Conservation (phyloP, 2,113 vertebrate genomes). For the Ciconia boyciana region DNA sequence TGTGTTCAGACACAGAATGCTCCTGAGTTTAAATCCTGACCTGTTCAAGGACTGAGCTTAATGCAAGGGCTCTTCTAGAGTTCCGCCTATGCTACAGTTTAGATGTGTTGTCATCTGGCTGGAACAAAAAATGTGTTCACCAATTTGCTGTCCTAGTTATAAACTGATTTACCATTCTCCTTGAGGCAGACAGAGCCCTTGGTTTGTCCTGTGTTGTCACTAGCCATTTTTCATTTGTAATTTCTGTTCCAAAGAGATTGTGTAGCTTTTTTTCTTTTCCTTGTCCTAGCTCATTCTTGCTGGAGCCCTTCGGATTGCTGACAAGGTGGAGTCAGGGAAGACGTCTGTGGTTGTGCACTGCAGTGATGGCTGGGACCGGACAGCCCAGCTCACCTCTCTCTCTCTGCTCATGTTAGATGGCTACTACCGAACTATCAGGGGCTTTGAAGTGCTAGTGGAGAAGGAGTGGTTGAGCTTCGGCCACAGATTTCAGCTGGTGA, state of each 20-base stretch:
- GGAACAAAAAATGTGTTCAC: background rate
- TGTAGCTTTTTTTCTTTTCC: background rate
- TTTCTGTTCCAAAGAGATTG: background rate
- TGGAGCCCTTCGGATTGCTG: slow-evolving; percentile 91
- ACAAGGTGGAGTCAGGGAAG: slow-evolving; percentile 95
- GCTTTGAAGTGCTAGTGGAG: slow-evolving; percentile 93
- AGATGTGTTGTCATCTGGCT: background rate
- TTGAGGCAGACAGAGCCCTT: background rate
- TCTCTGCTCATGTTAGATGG: slow-evolving; percentile 94
- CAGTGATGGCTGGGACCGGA: slow-evolving; percentile 97
- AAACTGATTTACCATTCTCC: background rate
- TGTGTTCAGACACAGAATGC: background rate
- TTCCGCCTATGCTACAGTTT: background rate
- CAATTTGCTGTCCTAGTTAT: background rate
- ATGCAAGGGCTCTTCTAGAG: background rate
- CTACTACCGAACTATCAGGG: slow-evolving; percentile 89
- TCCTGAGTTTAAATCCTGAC: background rate
- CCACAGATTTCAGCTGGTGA: slow-evolving; percentile 94
- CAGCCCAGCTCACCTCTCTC: slow-evolving; percentile 90
- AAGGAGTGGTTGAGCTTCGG: slow-evolving; percentile 98
- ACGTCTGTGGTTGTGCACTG: slow-evolving; percentile 95
- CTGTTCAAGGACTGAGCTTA: background rate
- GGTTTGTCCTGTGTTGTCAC: slow-evolving; percentile 9
- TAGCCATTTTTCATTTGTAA: background rate
- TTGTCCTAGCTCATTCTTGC: slow-evolving; percentile 86